These are phyloP conservation scores for Thalpophila matura DNA, from an alignment of 2,888 invertebrate species.

Conservation along the genomic window DNA sequence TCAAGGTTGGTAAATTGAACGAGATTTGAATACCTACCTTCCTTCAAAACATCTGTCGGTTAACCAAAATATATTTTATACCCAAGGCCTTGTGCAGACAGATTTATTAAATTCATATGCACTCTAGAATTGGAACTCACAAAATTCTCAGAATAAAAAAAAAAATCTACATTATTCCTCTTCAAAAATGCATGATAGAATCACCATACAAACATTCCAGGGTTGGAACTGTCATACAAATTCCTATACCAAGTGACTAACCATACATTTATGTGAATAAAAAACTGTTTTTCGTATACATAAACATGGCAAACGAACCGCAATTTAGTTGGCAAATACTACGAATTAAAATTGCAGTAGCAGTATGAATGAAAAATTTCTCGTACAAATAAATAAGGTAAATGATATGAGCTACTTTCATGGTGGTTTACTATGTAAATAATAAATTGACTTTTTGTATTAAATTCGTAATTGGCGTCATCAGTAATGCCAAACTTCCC, in stretches of 20 bases:
- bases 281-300: background rate
- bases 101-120: conserved; percentile 4
- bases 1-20: too few relatives aligned
- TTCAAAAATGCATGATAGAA: background rate
- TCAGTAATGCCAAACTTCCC: too few relatives aligned
- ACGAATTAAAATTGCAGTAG: conserved; percentile 20
- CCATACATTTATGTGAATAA: background rate
- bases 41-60: too few relatives aligned
- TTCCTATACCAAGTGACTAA: conserved; percentile 42
- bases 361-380: conserved; percentile 12
- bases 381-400: conserved; percentile 7
- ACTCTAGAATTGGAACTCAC: background rate
- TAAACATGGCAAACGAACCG: conserved; percentile 12
- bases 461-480: background rate
- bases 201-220: background rate
- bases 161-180: conserved; percentile 11
- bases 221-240: conserved; percentile 21
- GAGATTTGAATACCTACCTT: too few relatives aligned
- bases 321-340: conserved; percentile 21
- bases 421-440: conserved; percentile 1
- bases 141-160: conserved; percentile 15
- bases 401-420: conserved; percentile 15
- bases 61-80: too few relatives aligned
- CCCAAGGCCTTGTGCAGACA: background rate
- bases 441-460: conserved; percentile 17